A percentile compares a stretch with the other conserved stretches of the same genome.
These are phyloP conservation scores for Achatina immaculata DNA, from an alignment of 1,140 invertebrate species.

Conservation along the genomic window DNA sequence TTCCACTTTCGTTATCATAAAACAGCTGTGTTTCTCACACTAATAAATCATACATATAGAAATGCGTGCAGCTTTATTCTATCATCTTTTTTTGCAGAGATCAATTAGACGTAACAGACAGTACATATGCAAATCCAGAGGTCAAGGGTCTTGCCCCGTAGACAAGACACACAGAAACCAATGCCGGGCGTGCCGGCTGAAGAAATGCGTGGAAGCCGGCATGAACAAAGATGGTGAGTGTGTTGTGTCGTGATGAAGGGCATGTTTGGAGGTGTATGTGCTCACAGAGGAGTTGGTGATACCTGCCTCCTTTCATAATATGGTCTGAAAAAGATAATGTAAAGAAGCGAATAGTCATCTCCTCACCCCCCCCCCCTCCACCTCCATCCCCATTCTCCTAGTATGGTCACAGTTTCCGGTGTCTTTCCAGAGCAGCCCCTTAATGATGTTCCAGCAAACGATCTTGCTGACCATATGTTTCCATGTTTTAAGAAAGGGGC, in stretches of 20 bases:
- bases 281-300: not conserved
- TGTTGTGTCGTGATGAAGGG: too few species aligned
- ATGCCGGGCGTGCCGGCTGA: slow-evolving; percentile 94
- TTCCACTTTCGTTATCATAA: too few species aligned
- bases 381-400: not conserved
- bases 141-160: slow-evolving; percentile 86
- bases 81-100: slow-evolving; percentile 77
- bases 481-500: too few species aligned
- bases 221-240: slow-evolving; percentile 99
- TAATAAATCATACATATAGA: too few species aligned
- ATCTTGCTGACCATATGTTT: too few species aligned
- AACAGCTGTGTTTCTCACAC: too few species aligned
- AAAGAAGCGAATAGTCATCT: slow-evolving; percentile 4
- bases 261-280: not conserved
- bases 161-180: slow-evolving; percentile 96
- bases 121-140: slow-evolving; percentile 95
- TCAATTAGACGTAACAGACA: slow-evolving; percentile 94
- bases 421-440: slow-evolving; percentile 26
- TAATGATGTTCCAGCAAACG: not conserved
- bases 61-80: too few species aligned
- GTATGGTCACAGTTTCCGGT: slow-evolving; percentile 28
- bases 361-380: not conserved
- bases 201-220: slow-evolving; percentile 95
- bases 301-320: not conserved
- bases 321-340: slow-evolving; percentile 30